Evolutionary conservation across 2,113 vertebrate species (phyloP).

Genomic region (Cyanoderma ruficeps): DNA sequence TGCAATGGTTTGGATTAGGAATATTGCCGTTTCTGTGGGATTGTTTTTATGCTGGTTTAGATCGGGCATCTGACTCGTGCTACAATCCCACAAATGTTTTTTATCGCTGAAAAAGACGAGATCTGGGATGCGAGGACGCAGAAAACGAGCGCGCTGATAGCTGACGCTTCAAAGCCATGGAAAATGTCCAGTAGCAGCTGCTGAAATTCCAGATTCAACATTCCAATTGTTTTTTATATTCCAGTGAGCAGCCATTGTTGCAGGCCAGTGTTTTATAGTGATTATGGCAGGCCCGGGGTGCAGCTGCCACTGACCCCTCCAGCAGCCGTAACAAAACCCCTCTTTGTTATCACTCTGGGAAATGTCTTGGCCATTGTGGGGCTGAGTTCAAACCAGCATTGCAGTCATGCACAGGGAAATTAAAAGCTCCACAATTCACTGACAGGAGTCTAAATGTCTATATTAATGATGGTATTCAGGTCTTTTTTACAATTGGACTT

Average conservation of each 20-base stretch:
- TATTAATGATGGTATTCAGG: background rate
- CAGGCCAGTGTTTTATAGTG: conserved; percentile 28
- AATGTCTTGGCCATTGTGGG: conserved; percentile 52
- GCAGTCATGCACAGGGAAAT: conserved; percentile 12
- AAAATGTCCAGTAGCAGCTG: conserved; percentile 53
- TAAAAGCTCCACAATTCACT: background rate
- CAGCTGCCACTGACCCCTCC: conserved; percentile 61
- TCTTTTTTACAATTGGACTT: background rate
- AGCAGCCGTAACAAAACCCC: conserved; percentile 53
- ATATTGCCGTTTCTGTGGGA: background rate
- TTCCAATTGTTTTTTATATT: conserved; percentile 50
- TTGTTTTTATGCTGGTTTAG: background rate
- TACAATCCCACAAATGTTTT: background rate
- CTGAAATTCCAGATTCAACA: conserved; percentile 30
- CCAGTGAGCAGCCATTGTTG: conserved; percentile 52
- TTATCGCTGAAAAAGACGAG: background rate
- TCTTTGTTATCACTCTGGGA: conserved; percentile 69
- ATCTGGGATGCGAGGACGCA: background rate
- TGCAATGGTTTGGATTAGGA: background rate
- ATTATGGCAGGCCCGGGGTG: conserved; percentile 24
- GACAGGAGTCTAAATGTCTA: background rate
- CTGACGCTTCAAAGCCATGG: background rate
- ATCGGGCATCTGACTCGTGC: background rate
- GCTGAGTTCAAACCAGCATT: conserved; percentile 55
- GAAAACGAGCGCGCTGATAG: background rate